Base-by-base conservation (phyloP, 2,888 invertebrate species). In the Diarsia dahlii region DNA sequence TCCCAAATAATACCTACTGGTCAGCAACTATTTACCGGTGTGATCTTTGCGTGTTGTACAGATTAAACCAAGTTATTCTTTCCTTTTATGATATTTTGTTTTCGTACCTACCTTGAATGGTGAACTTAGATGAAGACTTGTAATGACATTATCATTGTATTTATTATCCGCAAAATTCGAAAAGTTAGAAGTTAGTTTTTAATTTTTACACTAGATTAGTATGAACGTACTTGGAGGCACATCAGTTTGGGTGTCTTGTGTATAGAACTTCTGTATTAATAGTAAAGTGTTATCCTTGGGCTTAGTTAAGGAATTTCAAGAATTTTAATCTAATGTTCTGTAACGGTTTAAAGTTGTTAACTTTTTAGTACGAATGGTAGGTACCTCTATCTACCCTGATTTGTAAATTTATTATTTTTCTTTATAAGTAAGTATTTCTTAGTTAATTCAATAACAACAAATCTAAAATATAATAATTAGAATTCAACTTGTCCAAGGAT, bases 161-260 rank as follows among this genome's bases (percentile, higher is more conserved):
- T 15, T 48, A 46, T 4, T 50, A 18, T 48, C 5, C 50, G 46
- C 9, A 5, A 52, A 65, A 56, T 54, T 20, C 3, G 4, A 13
- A n/a, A 60, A 18, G 28, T 58, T 58, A 8, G 13, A 28, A 39
- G 46, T n/a, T 50, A 13, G 1, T 46, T 50, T 45, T 78, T 78
- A 15, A 1, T 54, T 39, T 18, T 45, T 66, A 50, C 52, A 18
- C 56, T 75, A 70, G 63, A 64, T 52, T 74, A 71, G 23, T 56
- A 34, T 10, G 20, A 54, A 67, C 2, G 52, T 76, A 76, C 79
- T 86, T 80, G 85, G 84, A 81, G 85, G 85, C 80, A 79, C 73
- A 76, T 87, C 84, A 84, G 78, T 82, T 89, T 89, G 84, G 80
- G 76, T 86, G 86, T 89, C 82, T 84, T 82, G 81, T 88, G 84